Conservation (phyloP, 2,797 vertebrate genomes). For the Philypnodon macrostomus region DNA sequence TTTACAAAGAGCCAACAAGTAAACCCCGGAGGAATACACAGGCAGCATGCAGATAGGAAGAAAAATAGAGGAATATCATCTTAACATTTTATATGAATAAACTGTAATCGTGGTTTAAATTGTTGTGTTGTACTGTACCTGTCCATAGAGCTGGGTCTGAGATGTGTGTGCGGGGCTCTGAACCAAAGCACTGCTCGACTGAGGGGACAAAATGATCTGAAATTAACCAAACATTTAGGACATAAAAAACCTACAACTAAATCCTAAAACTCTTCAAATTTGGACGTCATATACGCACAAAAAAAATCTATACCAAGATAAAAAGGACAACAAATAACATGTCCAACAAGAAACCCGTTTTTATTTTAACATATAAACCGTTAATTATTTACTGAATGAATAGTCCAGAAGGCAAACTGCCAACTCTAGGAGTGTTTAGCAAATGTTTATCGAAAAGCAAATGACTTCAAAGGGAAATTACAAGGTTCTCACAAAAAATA, state of each 20-base stretch:
- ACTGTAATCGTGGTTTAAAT: background rate
- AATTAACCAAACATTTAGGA: too few relatives aligned
- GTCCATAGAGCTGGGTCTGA: conserved; percentile 76
- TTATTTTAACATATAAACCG: background rate
- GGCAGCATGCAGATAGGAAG: conserved; percentile 53
- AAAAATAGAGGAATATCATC: conserved; percentile 17
- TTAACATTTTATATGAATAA: background rate
- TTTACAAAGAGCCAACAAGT: conserved; percentile 13
- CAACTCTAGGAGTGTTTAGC: conserved; percentile 30
- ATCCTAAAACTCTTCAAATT: too few relatives aligned
- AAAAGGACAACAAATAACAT: conserved; percentile 6
- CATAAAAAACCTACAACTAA: too few relatives aligned
- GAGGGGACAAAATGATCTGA: conserved; percentile 52
- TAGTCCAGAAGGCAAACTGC: conserved; percentile 15
- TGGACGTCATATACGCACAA: too few relatives aligned
- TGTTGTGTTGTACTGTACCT: conserved; percentile 86
- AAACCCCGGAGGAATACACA: conserved; percentile 48
- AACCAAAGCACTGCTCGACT: conserved; percentile 48
- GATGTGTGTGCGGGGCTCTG: conserved; percentile 68
- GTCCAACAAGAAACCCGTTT: too few relatives aligned
- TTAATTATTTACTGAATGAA: conserved; percentile 25
- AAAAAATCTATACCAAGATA: background rate
- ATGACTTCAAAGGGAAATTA: conserved; percentile 36
- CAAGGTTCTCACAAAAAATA: too few relatives aligned
- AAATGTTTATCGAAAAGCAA: too few relatives aligned